Conservation (phyloP, 2,113 vertebrate species). For the Lycaon pictus region DNA sequence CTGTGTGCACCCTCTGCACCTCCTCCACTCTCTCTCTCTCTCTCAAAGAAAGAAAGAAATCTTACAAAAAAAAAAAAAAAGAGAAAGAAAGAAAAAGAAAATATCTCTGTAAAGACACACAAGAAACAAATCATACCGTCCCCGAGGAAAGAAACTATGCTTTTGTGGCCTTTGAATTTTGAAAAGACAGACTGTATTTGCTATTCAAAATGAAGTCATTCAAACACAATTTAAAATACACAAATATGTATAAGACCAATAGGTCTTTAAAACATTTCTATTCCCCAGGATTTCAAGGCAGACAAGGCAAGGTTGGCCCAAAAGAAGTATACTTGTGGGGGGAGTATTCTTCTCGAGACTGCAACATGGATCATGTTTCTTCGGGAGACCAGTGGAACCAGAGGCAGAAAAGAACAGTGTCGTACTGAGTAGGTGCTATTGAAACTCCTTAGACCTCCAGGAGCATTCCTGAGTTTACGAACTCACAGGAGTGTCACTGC, state of each 20-base stretch:
- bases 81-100: background rate
- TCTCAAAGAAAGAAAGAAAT: no score
- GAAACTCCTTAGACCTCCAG: background rate
- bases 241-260: no score
- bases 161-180: background rate
- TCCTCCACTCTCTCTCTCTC: no score
- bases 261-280: background rate
- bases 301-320: background rate
- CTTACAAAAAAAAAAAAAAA: no score
- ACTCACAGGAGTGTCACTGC: background rate
- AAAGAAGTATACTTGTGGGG: background rate
- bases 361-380: background rate
- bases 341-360: background rate
- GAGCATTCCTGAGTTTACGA: background rate
- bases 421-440: no score
- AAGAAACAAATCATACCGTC: background rate
- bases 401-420: background rate
- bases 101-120: background rate
- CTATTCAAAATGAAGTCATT: background rate
- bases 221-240: background rate
- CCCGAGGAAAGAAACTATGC: background rate
- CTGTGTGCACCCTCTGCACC: no score
- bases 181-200: background rate
- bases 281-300: background rate
- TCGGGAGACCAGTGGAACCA: background rate